A percentile compares a stretch with the other conserved stretches of the same genome.
phyloP scores from a whole-genome alignment of 2,797 vertebrate genomes.

The Myotis planiceps region DNA sequence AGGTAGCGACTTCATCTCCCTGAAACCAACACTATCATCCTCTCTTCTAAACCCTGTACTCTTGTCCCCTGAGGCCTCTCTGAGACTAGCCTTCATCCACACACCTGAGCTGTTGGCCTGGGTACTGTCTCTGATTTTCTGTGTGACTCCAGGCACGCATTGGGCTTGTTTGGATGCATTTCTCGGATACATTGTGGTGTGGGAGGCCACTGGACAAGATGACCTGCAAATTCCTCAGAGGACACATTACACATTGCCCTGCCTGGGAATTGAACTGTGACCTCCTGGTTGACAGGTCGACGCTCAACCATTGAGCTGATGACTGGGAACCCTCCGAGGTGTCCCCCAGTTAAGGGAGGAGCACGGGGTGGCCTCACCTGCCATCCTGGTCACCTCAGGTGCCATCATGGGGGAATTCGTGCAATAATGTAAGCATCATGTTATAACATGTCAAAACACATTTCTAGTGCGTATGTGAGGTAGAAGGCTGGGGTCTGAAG shows the following conservation, averaged over 20 bases:
- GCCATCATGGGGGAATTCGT: neutral
- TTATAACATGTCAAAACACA: neutral
- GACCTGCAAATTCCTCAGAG: neutral
- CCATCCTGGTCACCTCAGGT: neutral
- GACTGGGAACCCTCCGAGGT: neutral
- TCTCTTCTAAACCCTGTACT: neutral
- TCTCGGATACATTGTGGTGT: no score
- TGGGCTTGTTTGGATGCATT: neutral
- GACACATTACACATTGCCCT: neutral
- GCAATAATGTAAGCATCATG: neutral
- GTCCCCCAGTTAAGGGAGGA: neutral
- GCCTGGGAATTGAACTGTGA: no score
- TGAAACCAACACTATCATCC: neutral
- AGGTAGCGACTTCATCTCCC: neutral
- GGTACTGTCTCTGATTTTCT: neutral
- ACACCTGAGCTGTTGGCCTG: neutral
- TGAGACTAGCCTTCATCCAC: no score
- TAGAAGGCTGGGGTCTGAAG: neutral
- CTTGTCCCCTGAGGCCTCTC: neutral
- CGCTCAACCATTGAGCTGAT: neutral
- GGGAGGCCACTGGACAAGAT: neutral
- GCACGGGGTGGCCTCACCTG: neutral
- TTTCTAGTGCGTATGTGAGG: neutral
- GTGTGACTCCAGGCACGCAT: neutral
- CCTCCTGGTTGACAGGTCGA: no score